Base-by-base conservation (phyloP, 2,888 invertebrate species). In the Anoncus sp. region DNA sequence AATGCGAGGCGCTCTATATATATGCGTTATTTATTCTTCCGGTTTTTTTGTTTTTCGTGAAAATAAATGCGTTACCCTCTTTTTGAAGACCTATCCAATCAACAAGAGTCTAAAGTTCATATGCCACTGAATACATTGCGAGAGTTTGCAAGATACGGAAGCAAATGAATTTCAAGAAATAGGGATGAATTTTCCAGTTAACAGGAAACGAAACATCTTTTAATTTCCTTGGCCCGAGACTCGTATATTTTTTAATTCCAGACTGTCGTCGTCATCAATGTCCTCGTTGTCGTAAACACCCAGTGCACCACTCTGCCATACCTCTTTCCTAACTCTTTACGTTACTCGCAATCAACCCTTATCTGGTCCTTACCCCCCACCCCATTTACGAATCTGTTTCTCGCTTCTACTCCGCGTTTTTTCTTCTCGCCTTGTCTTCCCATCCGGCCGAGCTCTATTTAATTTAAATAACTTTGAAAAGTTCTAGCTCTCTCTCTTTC, bases 401-500 rank as follows among this genome's bases (percentile, higher is more conserved):
- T 74, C 45, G 35, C 60, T 73, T 55, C 49, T 40, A 40, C 62
- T 73, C 67, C 59, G 47, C 12, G 49, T 71, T 72, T 73, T 71
- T 69, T n/a, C n/a, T 63, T 70, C 43, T 65, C 71, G 49, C 45
- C 57, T 63, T 49, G 66, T 43, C 20, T 57, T 66, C 55, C 47
- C 66, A 51, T 57, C 65, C 66, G 43, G 51, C 74, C 59, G 76
- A 81, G 82, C 82, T 85, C 85, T 87, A 86, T 87, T 87, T 87
- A 87, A 88, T 88, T 87, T 86, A 87, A 87, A 87, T 87, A 88
- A 87, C 84, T 88, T 87, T 84, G 81, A 83, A 85, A 87, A 87
- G 82, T 88, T 85, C 75, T 69, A 70, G 70, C 67, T 57, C 43
- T 69, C 45, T 69, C 43, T 69, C 45, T 69, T 55, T 49, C 31